Base-by-base conservation (phyloP, 2,797 vertebrate species). In the Coilia nasus region DNA sequence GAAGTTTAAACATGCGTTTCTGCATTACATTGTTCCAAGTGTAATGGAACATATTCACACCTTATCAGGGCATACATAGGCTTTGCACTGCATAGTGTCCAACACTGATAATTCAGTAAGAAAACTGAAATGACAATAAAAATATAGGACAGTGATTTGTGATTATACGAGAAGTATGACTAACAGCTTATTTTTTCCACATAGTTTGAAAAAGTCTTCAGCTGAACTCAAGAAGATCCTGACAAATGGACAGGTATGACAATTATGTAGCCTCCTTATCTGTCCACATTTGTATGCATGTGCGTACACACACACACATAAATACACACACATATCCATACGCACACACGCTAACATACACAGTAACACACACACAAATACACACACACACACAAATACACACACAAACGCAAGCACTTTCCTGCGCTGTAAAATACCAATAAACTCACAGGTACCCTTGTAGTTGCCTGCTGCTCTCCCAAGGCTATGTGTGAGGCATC, bases 151-250 rank as follows among this genome's bases (percentile, higher is more conserved):
- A 54, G 50, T 6, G 50, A 54, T 54, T 54, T 15, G 12, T 11
- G 10, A 54, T 54, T 59, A 59, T 11, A 21, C 17, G 11, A 59
- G 57, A 59, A 59, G 19, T 59, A n/a, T 78, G 71, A 78, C 71
- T 41, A n/a, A 90, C 19, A 85, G 28, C 47, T 78, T 44, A 85
- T 84, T 82, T 80, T 82, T 84, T 85, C 78, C 84, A 50, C 83
- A 81, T 89, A 99, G 98, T 90, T 94, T 99, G 84, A 99, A 98
- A 90, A 98, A 98, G 84, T 98, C 98, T 17, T 99, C 98, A n/a
- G 98, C 98, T 15, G 98, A 99, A 90, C 94, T 99, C 91, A 99
- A 98, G 94, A 99, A 97, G 90, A 99, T 99, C 87, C 89, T 99
- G 91, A 97, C 97, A 54, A 99, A 97, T 83, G 98, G 98, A 86